Conservation (phyloP, 2,888 invertebrate species). For the Galeopsomyia nigrocyanea region DNA sequence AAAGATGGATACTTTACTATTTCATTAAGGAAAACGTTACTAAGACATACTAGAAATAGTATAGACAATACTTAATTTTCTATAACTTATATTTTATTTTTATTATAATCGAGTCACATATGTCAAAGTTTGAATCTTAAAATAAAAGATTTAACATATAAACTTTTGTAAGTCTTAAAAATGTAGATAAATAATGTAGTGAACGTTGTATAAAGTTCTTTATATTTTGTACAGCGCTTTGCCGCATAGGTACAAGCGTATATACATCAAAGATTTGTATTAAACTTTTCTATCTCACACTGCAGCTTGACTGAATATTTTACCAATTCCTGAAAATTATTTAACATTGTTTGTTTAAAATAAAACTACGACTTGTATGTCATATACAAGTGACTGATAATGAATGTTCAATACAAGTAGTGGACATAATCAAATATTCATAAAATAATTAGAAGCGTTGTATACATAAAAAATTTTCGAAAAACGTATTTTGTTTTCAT, state of each 20-base stretch:
- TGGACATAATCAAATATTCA: no score
- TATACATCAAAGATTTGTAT: slow-evolving; percentile 45
- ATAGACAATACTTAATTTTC: slow-evolving; percentile 48
- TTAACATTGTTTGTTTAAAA: slow-evolving; percentile 12
- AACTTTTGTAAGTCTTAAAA: slow-evolving; percentile 35
- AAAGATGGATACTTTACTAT: slow-evolving; percentile 54
- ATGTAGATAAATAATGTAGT: slow-evolving; percentile 39
- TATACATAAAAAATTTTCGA: no score
- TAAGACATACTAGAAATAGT: slow-evolving; percentile 55
- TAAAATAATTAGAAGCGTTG: no score
- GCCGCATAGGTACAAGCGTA: slow-evolving; percentile 38
- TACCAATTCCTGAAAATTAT: slow-evolving; percentile 7
- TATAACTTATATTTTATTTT: slow-evolving; percentile 41
- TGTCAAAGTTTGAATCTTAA: slow-evolving; percentile 33
- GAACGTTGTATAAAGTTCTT: slow-evolving; percentile 42
- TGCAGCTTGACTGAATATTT: slow-evolving; percentile 8
- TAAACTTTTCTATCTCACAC: slow-evolving; percentile 46
- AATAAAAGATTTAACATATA: slow-evolving; percentile 34
- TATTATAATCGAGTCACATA: slow-evolving; percentile 43
- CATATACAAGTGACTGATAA: no score
- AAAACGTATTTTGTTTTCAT: no score
- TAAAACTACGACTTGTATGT: background rate
- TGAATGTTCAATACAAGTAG: no score
- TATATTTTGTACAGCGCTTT: slow-evolving; percentile 48
- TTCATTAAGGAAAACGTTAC: slow-evolving; percentile 54